A percentile compares a stretch with the other conserved stretches of the same genome.
Conservation (phyloP, 2,113 vertebrate species). For the Trogon melanurus region DNA sequence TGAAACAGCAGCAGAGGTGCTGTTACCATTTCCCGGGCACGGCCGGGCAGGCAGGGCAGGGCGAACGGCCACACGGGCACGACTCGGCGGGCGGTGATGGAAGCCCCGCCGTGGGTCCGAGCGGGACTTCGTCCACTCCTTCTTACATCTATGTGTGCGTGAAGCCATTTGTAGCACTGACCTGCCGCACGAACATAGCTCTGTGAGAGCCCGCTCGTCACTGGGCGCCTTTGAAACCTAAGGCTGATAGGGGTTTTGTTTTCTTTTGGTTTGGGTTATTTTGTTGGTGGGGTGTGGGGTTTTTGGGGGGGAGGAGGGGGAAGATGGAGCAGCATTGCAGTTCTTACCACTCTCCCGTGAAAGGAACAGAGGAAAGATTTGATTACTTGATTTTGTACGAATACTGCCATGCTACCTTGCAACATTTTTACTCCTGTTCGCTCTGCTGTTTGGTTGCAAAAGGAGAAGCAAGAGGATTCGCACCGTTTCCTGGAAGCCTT, state of each 20-base stretch:
- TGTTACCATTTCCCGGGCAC: accelerated
- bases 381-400: background rate
- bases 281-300: background rate
- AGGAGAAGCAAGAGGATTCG: background rate
- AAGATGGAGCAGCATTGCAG: too few species aligned
- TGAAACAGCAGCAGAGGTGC: background rate
- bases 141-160: background rate
- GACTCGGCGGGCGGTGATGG: background rate
- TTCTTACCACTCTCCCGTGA: background rate
- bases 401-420: background rate
- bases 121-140: background rate
- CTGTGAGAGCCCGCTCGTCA: background rate
- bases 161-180: background rate
- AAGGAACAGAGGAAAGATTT: background rate
- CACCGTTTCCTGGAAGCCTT: background rate
- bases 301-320: background rate
- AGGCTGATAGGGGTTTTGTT: accelerated
- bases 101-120: background rate
- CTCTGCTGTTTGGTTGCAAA: background rate
- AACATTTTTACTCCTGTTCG: background rate
- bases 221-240: background rate
- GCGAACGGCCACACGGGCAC: accelerated
- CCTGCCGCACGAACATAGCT: background rate
- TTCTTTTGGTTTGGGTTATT: background rate
- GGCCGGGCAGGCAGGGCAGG: too few species aligned